These are phyloP conservation scores for Hemithea aestivaria DNA, from an alignment of 2,888 invertebrate genomes.

Conservation along the genomic window DNA sequence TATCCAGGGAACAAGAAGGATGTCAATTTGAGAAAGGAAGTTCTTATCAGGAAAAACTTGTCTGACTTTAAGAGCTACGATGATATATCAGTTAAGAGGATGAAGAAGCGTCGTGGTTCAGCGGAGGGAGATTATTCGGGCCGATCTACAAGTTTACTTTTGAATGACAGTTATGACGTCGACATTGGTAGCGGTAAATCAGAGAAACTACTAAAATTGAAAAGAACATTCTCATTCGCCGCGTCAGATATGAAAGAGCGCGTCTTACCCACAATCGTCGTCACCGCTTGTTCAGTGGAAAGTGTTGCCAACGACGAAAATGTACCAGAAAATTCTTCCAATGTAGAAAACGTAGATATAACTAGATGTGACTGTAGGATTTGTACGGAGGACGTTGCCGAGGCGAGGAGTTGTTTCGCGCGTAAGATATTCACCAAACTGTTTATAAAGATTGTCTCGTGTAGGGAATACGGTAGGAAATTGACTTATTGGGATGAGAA, in stretches of 20 bases:
- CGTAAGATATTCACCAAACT: constrained; percentile 50
- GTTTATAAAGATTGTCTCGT: constrained; percentile 50
- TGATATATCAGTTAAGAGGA: constrained; percentile 33
- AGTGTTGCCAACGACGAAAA: constrained; percentile 47
- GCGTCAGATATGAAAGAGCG: constrained; percentile 20
- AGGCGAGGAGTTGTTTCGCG: constrained; percentile 39
- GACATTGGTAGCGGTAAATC: constrained; percentile 20
- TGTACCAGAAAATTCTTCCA: constrained; percentile 16
- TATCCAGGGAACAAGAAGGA: constrained; percentile 41
- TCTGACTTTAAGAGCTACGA: constrained; percentile 52
- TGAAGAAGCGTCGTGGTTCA: constrained; percentile 27
- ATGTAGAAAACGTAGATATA: constrained; percentile 37
- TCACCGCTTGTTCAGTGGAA: constrained; percentile 32
- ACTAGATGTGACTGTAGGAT: constrained; percentile 67
- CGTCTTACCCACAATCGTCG: constrained; percentile 36
- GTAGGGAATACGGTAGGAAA: constrained; percentile 47
- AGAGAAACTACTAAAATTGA: constrained; percentile 28
- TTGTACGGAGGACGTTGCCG: constrained; percentile 50
- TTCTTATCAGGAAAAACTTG: constrained; percentile 41
- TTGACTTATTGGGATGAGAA: constrained; percentile 59
- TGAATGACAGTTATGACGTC: constrained; percentile 2
- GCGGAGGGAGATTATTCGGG: constrained; percentile 9
- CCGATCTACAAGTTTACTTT: constrained; percentile 3
- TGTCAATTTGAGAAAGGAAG: constrained; percentile 49
- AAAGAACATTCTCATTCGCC: constrained; percentile 26